These are phyloP conservation scores for Pseudochaenichthys georgianus DNA, from an alignment of 2,797 vertebrate genomes.

Conservation along the genomic window DNA sequence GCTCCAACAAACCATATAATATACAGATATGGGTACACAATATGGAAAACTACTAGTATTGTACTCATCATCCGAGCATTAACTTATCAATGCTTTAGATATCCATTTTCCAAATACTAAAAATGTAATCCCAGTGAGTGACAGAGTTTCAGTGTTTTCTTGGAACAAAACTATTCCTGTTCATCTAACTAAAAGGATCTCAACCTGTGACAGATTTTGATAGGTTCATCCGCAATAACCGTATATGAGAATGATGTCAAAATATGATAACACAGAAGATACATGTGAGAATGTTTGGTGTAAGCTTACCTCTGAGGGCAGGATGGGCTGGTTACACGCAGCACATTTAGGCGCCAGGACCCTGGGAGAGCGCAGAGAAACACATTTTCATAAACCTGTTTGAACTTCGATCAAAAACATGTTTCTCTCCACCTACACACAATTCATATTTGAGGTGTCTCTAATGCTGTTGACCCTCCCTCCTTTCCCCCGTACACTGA, in stretches of 20 bases:
- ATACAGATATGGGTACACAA: no score
- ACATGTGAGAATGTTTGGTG: background rate
- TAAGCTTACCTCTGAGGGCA: conserved; percentile 92
- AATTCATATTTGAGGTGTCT: conserved; percentile 21
- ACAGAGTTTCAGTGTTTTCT: background rate
- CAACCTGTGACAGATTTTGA: background rate
- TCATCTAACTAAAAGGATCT: background rate
- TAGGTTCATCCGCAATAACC: background rate
- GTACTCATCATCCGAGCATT: background rate
- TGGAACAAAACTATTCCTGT: background rate
- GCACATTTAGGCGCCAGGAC: conserved; percentile 97
- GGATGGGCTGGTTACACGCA: conserved; percentile 93
- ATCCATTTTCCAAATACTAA: background rate
- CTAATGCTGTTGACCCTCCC: conserved; percentile 3
- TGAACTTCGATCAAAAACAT: background rate
- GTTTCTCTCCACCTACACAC: background rate
- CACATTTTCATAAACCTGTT: background rate
- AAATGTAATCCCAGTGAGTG: background rate
- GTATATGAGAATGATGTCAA: background rate
- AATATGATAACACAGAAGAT: background rate
- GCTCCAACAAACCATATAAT: background rate
- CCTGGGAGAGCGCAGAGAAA: conserved; percentile 71
- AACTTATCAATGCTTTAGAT: background rate
- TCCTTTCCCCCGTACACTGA: background rate
- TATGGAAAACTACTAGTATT: background rate